These are phyloP conservation scores for Mercenaria mercenaria DNA, from an alignment of 1,140 invertebrate species.

Conservation along the genomic window DNA sequence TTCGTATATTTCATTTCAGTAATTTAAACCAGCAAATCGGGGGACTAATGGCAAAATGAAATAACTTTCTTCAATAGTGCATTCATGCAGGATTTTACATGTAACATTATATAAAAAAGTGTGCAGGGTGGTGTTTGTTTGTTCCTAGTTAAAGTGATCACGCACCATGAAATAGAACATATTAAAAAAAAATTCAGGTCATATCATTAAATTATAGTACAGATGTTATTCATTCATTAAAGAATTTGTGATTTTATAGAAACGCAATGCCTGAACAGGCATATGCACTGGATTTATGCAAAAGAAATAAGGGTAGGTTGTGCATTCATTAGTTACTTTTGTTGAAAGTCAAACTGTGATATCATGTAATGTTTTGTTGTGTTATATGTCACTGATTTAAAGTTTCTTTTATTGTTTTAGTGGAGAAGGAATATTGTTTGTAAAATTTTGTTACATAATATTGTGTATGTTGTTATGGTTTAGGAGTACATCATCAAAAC, in stretches of 20 bases:
- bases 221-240: background rate
- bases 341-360: no score
- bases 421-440: background rate
- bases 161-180: background rate
- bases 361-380: background rate
- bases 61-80: background rate
- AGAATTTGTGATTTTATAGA: background rate
- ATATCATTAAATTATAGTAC: no score
- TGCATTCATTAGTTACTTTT: background rate
- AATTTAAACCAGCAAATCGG: background rate
- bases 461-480: background rate
- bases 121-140: background rate
- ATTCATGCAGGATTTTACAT: background rate
- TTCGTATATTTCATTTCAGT: background rate
- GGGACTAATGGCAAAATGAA: background rate
- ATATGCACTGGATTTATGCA: slow-evolving; percentile 52
- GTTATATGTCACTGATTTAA: background rate
- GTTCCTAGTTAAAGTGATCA: background rate
- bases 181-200: no score
- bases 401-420: background rate
- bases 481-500: background rate
- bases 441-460: background rate
- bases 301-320: background rate
- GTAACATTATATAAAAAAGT: background rate
- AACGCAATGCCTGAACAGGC: slow-evolving; percentile 21